Evolutionary conservation across 2,888 invertebrate genomes (phyloP).

Genomic region (Enchytraeus crypticus): DNA sequence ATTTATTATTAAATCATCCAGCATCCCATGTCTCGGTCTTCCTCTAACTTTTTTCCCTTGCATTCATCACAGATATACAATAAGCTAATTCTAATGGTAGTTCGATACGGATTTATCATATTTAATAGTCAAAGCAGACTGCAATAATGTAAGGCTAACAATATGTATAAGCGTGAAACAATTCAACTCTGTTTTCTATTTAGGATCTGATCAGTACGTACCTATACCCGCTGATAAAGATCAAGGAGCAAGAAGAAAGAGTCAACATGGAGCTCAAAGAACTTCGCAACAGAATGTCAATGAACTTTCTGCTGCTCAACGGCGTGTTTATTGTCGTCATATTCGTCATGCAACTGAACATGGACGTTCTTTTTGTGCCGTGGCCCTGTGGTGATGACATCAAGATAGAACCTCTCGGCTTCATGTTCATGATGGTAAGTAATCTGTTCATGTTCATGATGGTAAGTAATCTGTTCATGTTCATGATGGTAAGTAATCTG

Average conservation of each 20-base stretch:
- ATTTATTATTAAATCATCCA: too few species aligned
- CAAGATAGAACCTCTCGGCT: slow-evolving; percentile 19
- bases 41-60: too few species aligned
- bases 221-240: slow-evolving; percentile 72
- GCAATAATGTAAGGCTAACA: not conserved
- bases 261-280: slow-evolving; percentile 61
- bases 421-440: slow-evolving; percentile 34
- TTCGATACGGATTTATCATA: not conserved
- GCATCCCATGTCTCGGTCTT: too few species aligned
- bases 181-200: too few species aligned
- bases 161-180: not conserved
- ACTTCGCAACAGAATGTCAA: slow-evolving; percentile 71
- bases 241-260: slow-evolving; percentile 58
- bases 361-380: slow-evolving; percentile 11
- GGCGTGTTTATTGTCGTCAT: slow-evolving; percentile 87
- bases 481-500: too few species aligned
- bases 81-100: not conserved
- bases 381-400: slow-evolving; percentile 21
- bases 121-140: not conserved
- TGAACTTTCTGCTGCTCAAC: slow-evolving; percentile 85
- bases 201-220: slow-evolving; percentile 80
- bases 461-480: too few species aligned
- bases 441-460: too few species aligned
- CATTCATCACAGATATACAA: not conserved
- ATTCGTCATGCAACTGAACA: slow-evolving; percentile 34